Base-by-base conservation (phyloP, 1,140 invertebrate genomes). In the Apolygus lucorum region DNA sequence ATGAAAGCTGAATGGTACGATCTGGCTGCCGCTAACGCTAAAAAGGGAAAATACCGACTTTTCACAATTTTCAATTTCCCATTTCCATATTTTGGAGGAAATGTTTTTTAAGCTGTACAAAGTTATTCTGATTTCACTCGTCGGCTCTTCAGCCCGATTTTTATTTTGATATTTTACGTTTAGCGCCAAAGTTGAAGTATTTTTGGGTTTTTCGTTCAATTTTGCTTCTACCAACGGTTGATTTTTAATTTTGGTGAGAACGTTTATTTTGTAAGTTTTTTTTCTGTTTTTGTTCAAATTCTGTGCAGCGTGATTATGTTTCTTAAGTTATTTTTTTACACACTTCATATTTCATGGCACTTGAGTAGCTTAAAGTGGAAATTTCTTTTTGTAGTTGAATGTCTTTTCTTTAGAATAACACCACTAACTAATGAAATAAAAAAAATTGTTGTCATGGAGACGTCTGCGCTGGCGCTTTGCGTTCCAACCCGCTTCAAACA, bases 241-340 rank as follows among this genome's bases (percentile, higher is more conserved):
- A 54, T 68, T 26, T 68, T 68, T 49, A 11, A 59, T 59, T 52
- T 68, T 68, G 14, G 26, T 52, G 28, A 17, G 25, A 28, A 21
- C 22, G 28, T 68, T n/a, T 34, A 26, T 68, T 68, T 22, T 54
- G 1, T 49, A 52, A 26, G 26, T 29, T 68, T 29, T 21, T 62
- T 68, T 28, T 52, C 24, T 28, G 13, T 68, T 68, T 68, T 68
- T 59, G 54, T 68, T 68, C 54, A 66, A 26, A 52, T 52, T 52
- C 21, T 42, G 25, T 52, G 49, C 67, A 59, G 54, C 54, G 54
- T 59, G 54, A 17, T 59, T n/a, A n/a, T n/a, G n/a, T n/a, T n/a
- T n/a, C n/a, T n/a, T n/a, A 11, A 11, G 34, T 49, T 49, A 49
- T 17, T 49, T 11, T 28, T 25, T 65, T 65, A 27, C 28, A 65